phyloP scores from a whole-genome alignment of 2,797 vertebrate species.

The Smutsia temminckii region DNA sequence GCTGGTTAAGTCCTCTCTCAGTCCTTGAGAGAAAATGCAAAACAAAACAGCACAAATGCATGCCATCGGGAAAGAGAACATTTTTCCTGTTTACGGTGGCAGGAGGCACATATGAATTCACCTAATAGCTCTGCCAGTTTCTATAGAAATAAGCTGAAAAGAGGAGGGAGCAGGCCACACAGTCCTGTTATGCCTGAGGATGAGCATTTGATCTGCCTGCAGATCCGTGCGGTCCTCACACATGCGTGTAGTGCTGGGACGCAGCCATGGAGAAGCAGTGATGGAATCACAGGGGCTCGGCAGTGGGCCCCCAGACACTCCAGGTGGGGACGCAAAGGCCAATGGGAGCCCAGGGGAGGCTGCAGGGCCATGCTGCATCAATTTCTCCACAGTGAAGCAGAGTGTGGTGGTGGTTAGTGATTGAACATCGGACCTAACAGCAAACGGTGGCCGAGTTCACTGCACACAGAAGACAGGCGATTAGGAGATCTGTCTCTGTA shows the following conservation, averaged over 20 bases:
- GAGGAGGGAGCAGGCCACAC: neutral
- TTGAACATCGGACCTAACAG: constrained; percentile 25
- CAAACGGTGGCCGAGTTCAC: neutral
- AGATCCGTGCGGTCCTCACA: neutral
- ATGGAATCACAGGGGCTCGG: no score
- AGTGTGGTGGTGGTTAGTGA: neutral
- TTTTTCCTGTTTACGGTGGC: neutral
- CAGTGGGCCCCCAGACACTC: no score
- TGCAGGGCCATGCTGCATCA: neutral
- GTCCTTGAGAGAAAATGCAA: neutral
- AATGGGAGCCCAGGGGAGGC: neutral
- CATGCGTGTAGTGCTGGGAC: rapidly evolving
- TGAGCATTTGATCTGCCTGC: neutral
- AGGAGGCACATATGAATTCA: neutral
- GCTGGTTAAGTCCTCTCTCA: neutral
- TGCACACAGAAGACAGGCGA: neutral
- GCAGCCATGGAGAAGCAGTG: neutral
- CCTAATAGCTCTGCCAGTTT: neutral
- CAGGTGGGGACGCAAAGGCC: neutral
- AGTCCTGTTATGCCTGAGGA: neutral
- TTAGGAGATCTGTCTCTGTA: neutral
- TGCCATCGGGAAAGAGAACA: neutral
- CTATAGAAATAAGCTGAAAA: neutral
- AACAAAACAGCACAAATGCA: neutral
- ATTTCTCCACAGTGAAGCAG: neutral